Evolutionary conservation across 1,140 invertebrate genomes (phyloP).

Genomic region (Panagrolaimus sp.): DNA sequence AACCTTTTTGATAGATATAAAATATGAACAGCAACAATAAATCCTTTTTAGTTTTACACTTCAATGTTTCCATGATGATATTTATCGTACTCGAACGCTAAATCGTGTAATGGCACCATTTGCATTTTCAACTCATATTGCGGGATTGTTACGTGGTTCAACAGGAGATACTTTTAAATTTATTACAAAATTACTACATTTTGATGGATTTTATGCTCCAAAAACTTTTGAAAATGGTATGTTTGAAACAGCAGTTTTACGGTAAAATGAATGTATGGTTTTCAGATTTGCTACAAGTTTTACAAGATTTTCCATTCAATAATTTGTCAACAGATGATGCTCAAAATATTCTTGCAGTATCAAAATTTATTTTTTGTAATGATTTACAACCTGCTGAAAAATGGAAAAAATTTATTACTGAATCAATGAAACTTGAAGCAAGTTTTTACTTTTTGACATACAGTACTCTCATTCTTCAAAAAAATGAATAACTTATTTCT

Average conservation of each 20-base stretch:
- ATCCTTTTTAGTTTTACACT: neutral
- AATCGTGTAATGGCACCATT: neutral
- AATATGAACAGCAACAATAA: too few species aligned
- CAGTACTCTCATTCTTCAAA: too few species aligned
- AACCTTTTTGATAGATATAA: too few species aligned
- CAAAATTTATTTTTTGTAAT: too few species aligned
- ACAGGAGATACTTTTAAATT: neutral
- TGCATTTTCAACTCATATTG: neutral
- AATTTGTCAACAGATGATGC: neutral
- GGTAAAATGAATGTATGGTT: too few species aligned
- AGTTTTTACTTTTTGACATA: too few species aligned
- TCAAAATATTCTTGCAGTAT: too few species aligned
- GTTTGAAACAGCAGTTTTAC: neutral
- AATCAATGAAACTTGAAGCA: too few species aligned
- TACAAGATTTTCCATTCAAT: neutral
- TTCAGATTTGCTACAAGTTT: neutral
- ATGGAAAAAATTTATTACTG: too few species aligned
- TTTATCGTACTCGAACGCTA: neutral
- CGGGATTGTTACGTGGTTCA: neutral
- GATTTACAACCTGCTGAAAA: too few species aligned
- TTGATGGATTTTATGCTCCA: neutral
- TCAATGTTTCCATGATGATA: conserved; percentile 7
- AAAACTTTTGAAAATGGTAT: conserved; percentile 7
- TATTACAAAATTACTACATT: neutral
- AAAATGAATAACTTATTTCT: too few species aligned